Conservation (phyloP, 30 jellyfish, hydroid and myxozoan species). For the Sanderia malayensis region DNA sequence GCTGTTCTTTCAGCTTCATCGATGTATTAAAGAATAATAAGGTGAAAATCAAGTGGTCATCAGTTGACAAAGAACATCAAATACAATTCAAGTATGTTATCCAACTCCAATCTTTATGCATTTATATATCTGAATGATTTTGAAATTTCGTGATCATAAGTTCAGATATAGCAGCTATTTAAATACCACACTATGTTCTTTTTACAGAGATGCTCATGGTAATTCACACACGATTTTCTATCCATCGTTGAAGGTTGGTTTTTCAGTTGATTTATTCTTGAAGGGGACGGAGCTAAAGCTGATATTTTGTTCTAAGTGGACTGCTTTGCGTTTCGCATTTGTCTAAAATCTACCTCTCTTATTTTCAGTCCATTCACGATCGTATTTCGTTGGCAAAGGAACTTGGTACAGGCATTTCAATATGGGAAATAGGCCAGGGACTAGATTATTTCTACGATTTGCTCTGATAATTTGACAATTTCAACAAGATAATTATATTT, state of each 20-base stretch:
- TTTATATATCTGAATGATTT: too few relatives aligned
- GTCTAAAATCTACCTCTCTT: too few relatives aligned
- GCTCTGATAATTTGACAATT: too few relatives aligned
- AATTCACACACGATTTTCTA: slow-evolving; percentile 52
- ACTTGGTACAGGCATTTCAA: slow-evolving; percentile 98
- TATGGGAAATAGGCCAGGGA: slow-evolving; percentile 99
- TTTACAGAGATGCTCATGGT: slow-evolving; percentile 42
- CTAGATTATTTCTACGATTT: slow-evolving; percentile 95
- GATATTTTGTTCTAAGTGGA: too few relatives aligned
- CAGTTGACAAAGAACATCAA: slow-evolving; percentile 70
- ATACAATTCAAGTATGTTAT: slow-evolving; percentile 74
- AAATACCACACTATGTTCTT: neutral
- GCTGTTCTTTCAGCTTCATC: slow-evolving; percentile 48
- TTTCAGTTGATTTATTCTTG: neutral
- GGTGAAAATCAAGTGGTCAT: slow-evolving; percentile 74
- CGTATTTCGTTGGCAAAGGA: slow-evolving; percentile 80
- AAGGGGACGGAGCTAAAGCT: too few relatives aligned
- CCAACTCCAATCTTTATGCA: too few relatives aligned
- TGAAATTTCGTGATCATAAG: neutral
- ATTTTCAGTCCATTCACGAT: slow-evolving; percentile 76
- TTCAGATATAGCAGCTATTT: neutral
- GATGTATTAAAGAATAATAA: slow-evolving; percentile 54
- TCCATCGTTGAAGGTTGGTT: slow-evolving; percentile 82
- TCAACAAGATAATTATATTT: too few relatives aligned
- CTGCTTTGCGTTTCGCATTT: too few relatives aligned